A percentile compares a stretch with the other conserved stretches of the same genome.
Conservation (phyloP, 1,140 invertebrate species). For the Dinoponera quadriceps region DNA sequence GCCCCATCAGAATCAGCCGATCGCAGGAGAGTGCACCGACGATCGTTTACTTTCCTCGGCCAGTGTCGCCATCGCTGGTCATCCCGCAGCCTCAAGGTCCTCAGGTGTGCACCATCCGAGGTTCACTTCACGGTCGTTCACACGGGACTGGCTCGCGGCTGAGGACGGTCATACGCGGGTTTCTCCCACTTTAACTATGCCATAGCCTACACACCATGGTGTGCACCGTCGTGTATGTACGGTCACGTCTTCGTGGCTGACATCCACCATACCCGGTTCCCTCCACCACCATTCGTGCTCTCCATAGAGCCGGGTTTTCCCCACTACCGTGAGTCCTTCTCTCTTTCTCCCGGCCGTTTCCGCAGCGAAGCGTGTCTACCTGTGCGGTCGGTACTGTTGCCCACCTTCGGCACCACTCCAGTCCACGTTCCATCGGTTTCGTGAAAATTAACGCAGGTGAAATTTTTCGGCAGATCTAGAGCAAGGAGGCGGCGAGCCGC, state of each 20-base stretch:
- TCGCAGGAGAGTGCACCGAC: neutral
- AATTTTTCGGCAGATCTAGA: neutral
- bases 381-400: neutral
- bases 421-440: conserved; percentile 1
- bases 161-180: conserved; percentile 73
- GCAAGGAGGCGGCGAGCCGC: neutral
- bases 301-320: conserved; percentile 17
- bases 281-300: conserved; percentile 39
- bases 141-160: conserved; percentile 76
- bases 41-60: neutral
- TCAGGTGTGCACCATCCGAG: conserved; percentile 59
- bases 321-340: conserved; percentile 28
- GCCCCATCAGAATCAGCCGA: neutral
- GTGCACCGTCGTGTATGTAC: conserved; percentile 61
- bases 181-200: conserved; percentile 77
- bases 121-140: conserved; percentile 78
- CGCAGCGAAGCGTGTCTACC: conserved; percentile 5
- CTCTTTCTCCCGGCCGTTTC: conserved; percentile 1
- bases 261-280: conserved; percentile 56
- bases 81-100: conserved; percentile 31
- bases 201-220: conserved; percentile 69
- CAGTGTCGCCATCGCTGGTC: neutral
- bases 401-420: neutral
- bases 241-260: conserved; percentile 69
- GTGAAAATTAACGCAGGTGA: neutral